Conservation (phyloP, 2,113 vertebrate genomes). For the Phyllostomus hastatus region DNA sequence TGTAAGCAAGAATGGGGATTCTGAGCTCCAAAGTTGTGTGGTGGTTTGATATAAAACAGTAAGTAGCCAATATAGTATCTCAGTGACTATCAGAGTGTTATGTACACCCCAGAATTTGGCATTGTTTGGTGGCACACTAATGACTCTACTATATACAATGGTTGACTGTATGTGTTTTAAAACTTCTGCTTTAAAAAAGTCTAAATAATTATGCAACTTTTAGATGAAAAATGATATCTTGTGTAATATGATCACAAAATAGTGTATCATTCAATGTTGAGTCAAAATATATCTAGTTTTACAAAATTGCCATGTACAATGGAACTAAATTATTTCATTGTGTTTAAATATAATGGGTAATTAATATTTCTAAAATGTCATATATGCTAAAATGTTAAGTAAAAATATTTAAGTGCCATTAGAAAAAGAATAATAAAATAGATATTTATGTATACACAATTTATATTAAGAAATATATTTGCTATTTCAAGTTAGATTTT, state of each 20-base stretch:
- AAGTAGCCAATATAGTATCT: not conserved
- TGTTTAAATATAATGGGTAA: not conserved
- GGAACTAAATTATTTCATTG: not conserved
- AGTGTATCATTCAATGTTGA: not conserved
- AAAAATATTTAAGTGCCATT: not conserved
- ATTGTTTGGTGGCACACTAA: not conserved
- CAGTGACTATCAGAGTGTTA: not conserved
- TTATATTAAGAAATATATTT: not conserved
- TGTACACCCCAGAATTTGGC: not conserved
- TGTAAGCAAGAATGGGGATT: not conserved
- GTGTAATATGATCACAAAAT: not conserved
- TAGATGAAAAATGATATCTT: not conserved
- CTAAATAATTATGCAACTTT: not conserved
- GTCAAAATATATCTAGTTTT: not conserved
- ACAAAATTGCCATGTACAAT: not conserved
- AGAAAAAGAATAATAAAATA: not conserved
- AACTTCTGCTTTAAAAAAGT: not conserved
- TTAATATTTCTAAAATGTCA: not conserved
- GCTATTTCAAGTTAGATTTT: not conserved
- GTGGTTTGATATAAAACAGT: not conserved
- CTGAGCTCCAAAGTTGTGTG: not conserved
- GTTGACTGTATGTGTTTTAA: not conserved
- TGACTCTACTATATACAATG: not conserved
- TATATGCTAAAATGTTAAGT: not conserved
- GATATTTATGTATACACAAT: not conserved